phyloP scores from a whole-genome alignment of 2,113 vertebrate genomes.

The Tragulus kanchil region DNA sequence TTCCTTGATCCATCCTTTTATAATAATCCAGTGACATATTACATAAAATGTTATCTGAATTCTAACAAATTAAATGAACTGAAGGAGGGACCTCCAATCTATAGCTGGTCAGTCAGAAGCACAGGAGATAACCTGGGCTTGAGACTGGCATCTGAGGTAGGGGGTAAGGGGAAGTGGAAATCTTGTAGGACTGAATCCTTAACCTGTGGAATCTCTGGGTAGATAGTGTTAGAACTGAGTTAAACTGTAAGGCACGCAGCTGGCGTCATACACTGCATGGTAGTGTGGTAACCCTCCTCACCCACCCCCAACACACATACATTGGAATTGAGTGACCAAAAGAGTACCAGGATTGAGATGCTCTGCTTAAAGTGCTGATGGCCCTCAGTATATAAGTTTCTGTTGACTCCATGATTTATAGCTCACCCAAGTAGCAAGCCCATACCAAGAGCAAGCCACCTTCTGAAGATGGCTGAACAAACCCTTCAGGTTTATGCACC shows the following conservation, averaged over 20 bases:
- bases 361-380: accelerated
- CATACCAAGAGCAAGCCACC: background rate
- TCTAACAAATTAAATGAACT: background rate
- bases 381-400: background rate
- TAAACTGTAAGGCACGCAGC: background rate
- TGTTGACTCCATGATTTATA: background rate
- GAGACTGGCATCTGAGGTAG: background rate
- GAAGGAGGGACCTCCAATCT: background rate
- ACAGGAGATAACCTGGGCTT: background rate
- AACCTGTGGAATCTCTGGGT: background rate
- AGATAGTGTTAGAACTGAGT: background rate
- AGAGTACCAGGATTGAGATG: background rate
- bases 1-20: background rate
- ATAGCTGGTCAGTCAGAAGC: background rate
- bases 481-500: background rate
- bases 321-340: background rate
- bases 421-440: background rate
- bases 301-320: background rate
- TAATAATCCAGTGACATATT: background rate
- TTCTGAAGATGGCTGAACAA: background rate
- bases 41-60: background rate
- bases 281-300: background rate
- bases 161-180: background rate
- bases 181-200: background rate
- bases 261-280: background rate